phyloP scores from a whole-genome alignment of 1,140 invertebrate genomes.

The Drosophila nikananu region DNA sequence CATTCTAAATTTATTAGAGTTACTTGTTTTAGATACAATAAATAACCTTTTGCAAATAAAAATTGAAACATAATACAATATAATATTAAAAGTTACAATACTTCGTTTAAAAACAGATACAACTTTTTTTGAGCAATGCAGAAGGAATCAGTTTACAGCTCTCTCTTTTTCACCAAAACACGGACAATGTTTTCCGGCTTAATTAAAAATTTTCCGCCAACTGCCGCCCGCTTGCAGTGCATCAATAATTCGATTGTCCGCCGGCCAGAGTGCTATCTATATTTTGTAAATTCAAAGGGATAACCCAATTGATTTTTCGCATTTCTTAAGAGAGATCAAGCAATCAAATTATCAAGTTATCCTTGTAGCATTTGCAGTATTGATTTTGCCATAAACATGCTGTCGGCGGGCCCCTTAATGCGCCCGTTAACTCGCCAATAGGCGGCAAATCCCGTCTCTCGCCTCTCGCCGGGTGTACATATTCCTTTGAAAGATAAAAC shows the following conservation, averaged over 20 bases:
- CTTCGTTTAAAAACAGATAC: not conserved
- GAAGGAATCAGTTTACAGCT: conserved; percentile 5
- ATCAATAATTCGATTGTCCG: conserved; percentile 32
- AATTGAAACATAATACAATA: no score
- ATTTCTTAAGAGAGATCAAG: conserved; percentile 1
- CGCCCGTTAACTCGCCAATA: conserved; percentile 57
- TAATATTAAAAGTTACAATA: not conserved
- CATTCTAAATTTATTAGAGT: no score
- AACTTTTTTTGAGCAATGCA: not conserved
- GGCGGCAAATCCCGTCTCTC: conserved; percentile 54
- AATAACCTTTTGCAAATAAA: no score
- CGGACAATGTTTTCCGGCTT: conserved; percentile 26
- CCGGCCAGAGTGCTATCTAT: conserved; percentile 9
- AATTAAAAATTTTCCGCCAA: conserved; percentile 45
- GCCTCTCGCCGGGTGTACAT: conserved; percentile 7
- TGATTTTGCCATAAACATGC: conserved; percentile 34
- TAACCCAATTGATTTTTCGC: conserved; percentile 9
- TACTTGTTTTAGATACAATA: no score
- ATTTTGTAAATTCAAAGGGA: conserved; percentile 14
- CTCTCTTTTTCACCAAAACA: not conserved
- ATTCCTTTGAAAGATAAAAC: conserved; percentile 61
- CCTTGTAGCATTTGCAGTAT: conserved; percentile 21
- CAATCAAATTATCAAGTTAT: conserved; percentile 13
- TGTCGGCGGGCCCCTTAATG: conserved; percentile 17
- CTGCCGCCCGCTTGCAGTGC: conserved; percentile 15